phyloP scores from a whole-genome alignment of 2,113 vertebrate species.

The Noctilio leporinus region DNA sequence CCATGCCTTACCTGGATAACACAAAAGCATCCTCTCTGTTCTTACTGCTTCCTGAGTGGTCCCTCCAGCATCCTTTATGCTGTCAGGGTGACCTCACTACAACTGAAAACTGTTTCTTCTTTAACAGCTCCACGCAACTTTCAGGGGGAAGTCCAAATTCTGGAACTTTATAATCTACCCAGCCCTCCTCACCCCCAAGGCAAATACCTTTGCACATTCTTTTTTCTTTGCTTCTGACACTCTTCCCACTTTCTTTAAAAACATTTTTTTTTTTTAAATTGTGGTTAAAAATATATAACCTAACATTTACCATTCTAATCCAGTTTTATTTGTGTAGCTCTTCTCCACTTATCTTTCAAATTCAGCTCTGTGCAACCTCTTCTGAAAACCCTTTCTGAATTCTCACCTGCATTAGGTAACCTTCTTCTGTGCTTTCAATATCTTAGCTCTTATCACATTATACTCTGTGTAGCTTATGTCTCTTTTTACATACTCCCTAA shows the following conservation, averaged over 20 bases:
- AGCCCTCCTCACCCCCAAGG: neutral
- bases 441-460: neutral
- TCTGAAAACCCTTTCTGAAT: neutral
- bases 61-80: neutral
- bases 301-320: neutral
- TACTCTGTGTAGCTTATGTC: neutral
- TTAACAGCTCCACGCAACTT: neutral
- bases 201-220: neutral
- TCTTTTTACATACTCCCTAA: neutral
- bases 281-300: neutral
- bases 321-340: neutral
- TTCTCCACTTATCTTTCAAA: neutral
- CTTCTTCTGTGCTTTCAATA: neutral
- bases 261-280: neutral
- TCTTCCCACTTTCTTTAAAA: neutral
- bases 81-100: neutral
- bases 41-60: neutral
- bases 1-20: neutral
- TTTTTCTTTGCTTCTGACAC: neutral
- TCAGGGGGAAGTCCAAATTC: neutral
- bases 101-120: neutral
- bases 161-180: neutral
- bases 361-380: neutral
- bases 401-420: neutral
- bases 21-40: neutral